Evolutionary conservation across 2,797 vertebrate species (phyloP), one percentile per base, ranked within the genome.

Genomic region (Coccyzus lansbergi): DNA sequence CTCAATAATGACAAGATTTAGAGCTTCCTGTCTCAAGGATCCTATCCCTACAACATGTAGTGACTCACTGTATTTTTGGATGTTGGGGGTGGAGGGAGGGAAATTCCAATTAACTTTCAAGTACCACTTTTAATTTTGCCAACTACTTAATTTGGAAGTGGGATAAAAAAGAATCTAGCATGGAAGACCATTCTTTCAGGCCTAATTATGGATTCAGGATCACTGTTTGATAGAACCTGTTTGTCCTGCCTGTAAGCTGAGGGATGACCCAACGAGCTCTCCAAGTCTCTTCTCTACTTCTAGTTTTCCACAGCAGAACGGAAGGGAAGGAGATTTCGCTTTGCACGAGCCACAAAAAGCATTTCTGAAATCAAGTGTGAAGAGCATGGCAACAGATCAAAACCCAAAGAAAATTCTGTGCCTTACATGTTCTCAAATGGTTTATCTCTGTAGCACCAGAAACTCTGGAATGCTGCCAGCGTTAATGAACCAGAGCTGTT

Each of bases 391-490:
- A 84, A 68, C 4, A 69, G 72, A 86, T 77, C 89, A 88, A 91
- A 95, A 68, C 1, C 40, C 16, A 5, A 88, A 72, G 84, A 65
- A 91, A 91, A 69, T 21, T 1, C 1, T 38, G 49, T 53, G 79
- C 62, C 74, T 91, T 67, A n/a, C 44, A 42, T 53, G 55, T 42
- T 93, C 74, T 4, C 14, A 51, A 94, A 78, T 22, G 83, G 63
- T 88, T 94, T 93, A 91, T 95, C 94, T 86, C 52, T 77, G 36
- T 55, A 86, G 70, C 77, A 74, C 80, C 92, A 92, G 85, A 64
- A 53, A 84, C n/a, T 65, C 86, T 91, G 94, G 94, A 86, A 70
- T 10, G 53, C 67, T 80, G 92, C 94, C 94, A 95, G 21, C 9
- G 3, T 72, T 84, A 90, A 93, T 91, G 87, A 97, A 91, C 74